Percentiles rank a stretch among this genome's conserved stretches.
These are phyloP conservation scores for Mongoloraphidia duomilia DNA, from an alignment of 2,888 invertebrate species.

Conservation along the genomic window DNA sequence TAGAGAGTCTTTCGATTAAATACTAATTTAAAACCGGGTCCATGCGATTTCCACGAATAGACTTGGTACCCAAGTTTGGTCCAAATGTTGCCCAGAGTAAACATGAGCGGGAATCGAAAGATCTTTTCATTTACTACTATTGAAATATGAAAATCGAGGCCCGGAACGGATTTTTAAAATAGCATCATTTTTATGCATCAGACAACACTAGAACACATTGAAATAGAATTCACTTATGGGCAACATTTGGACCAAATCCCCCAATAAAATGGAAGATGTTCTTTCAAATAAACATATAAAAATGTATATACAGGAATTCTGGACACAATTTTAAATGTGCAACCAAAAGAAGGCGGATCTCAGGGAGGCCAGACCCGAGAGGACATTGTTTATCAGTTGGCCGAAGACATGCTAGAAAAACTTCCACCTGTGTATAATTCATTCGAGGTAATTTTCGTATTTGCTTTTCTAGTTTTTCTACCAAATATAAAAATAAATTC, in stretches of 20 bases:
- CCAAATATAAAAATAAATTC: too few relatives aligned
- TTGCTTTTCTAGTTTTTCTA: too few relatives aligned
- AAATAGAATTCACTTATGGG: neutral
- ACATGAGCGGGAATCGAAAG: too few relatives aligned
- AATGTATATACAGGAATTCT: constrained; percentile 44
- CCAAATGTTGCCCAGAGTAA: too few relatives aligned
- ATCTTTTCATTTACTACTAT: too few relatives aligned
- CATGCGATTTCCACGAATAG: neutral
- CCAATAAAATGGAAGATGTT: neutral
- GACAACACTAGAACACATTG: neutral
- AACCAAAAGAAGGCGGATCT: constrained; percentile 87
- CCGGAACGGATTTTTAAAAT: too few relatives aligned
- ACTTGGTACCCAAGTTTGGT: neutral
- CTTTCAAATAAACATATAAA: too few relatives aligned
- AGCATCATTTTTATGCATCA: neutral
- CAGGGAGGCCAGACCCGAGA: constrained; percentile 88
- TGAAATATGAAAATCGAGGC: too few relatives aligned
- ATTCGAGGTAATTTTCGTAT: constrained; percentile 47
- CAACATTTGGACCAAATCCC: neutral
- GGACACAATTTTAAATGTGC: constrained; percentile 90
- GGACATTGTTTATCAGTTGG: constrained; percentile 78
- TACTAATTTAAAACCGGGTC: neutral
- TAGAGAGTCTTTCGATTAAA: neutral
- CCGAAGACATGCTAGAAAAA: constrained; percentile 84
- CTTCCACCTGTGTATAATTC: constrained; percentile 72